Evolutionary conservation across 2,888 invertebrate species (phyloP).

Genomic region (Lochmaea capreae): DNA sequence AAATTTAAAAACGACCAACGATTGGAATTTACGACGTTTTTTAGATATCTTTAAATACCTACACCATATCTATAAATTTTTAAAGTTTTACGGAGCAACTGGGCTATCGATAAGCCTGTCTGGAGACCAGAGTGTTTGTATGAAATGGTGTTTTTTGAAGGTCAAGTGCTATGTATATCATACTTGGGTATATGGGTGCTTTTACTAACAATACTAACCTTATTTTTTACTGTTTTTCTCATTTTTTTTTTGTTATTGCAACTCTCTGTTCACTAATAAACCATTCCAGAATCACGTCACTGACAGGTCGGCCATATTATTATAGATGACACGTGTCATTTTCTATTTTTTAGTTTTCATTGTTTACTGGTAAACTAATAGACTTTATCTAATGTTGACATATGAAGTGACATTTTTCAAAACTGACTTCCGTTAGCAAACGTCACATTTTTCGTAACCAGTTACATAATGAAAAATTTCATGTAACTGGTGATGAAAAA

Average conservation of each 20-base stretch:
- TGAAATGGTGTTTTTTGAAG: slow-evolving; percentile 27
- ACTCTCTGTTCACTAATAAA: not conserved
- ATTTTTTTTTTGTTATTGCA: not conserved
- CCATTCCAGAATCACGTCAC: too few relatives aligned
- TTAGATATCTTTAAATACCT: not conserved
- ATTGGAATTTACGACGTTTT: not conserved
- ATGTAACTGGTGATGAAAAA: too few relatives aligned
- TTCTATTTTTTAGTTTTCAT: too few relatives aligned
- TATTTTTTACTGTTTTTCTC: not conserved
- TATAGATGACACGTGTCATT: too few relatives aligned
- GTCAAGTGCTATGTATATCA: slow-evolving; percentile 26
- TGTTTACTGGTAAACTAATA: too few relatives aligned
- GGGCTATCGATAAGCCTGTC: slow-evolving; percentile 37
- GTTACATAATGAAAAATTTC: too few relatives aligned
- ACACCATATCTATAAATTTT: slow-evolving; percentile 11
- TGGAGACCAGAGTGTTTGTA: slow-evolving; percentile 43
- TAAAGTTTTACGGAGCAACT: slow-evolving; percentile 1
- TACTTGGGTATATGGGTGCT: slow-evolving; percentile 30
- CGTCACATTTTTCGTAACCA: too few relatives aligned
- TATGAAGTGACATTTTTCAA: too few relatives aligned
- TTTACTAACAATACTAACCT: slow-evolving; percentile 18
- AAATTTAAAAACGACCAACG: slow-evolving; percentile 1
- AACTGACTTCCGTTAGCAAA: too few relatives aligned
- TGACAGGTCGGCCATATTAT: too few relatives aligned
- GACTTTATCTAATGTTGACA: too few relatives aligned